Evolutionary conservation across 2,888 invertebrate species (phyloP).

Genomic region (Colletes collaris): DNA sequence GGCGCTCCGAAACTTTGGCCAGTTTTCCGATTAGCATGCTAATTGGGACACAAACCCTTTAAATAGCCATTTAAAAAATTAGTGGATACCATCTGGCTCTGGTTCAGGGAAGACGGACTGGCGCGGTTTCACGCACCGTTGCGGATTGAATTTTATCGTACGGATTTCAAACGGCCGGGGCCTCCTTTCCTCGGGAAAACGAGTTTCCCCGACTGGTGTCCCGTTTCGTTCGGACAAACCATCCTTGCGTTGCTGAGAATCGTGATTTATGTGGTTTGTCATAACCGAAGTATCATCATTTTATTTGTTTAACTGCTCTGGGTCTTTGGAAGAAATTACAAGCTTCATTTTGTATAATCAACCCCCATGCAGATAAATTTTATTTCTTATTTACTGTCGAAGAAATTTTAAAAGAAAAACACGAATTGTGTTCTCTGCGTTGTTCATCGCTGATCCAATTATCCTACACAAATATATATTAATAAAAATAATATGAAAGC

Average conservation of each 20-base stretch:
- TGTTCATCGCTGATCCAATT: too few relatives aligned
- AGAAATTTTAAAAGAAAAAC: too few relatives aligned
- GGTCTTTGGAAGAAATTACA: too few relatives aligned
- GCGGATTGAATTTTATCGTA: constrained; percentile 57
- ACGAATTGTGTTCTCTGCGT: too few relatives aligned
- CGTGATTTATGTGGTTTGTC: not conserved
- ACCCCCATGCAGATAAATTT: too few relatives aligned
- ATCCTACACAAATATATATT: too few relatives aligned
- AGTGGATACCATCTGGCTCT: constrained; percentile 50
- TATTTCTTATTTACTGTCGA: too few relatives aligned
- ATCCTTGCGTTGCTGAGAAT: not conserved
- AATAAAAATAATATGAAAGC: too few relatives aligned
- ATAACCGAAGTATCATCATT: too few relatives aligned
- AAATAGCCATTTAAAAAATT: constrained; percentile 70
- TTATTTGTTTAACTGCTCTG: too few relatives aligned
- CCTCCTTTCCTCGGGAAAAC: constrained; percentile 11
- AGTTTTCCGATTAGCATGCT: constrained; percentile 70
- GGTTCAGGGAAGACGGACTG: constrained; percentile 51
- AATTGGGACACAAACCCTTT: constrained; percentile 72
- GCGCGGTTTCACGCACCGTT: constrained; percentile 50
- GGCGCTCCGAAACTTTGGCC: constrained; percentile 47
- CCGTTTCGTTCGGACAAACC: not conserved
- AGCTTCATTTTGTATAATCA: too few relatives aligned
- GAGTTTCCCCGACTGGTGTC: not conserved
- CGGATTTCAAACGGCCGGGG: constrained; percentile 38